Conservation (phyloP, 2,113 vertebrate genomes). For the Chionis minor region DNA sequence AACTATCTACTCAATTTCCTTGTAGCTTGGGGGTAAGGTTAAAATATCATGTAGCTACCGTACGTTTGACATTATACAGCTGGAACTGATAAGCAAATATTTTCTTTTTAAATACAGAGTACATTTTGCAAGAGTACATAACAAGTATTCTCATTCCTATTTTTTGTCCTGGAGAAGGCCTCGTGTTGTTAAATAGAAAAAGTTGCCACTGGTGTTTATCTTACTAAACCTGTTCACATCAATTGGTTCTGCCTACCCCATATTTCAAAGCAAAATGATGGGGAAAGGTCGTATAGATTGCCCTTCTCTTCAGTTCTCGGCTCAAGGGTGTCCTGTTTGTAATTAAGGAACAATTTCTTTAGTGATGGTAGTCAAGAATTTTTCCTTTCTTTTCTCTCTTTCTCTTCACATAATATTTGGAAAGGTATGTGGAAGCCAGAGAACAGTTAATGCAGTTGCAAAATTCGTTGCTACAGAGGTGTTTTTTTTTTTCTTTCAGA, state of each 20-base stretch:
- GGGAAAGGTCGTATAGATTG: conserved; percentile 9
- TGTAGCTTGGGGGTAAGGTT: conserved; percentile 48
- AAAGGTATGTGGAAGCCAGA: background rate
- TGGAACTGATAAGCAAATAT: conserved; percentile 52
- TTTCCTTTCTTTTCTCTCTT: background rate
- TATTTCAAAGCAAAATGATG: conserved; percentile 58
- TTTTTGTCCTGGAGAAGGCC: conserved; percentile 28
- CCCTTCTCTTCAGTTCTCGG: conserved; percentile 28
- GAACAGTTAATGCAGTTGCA: background rate
- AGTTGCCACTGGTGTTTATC: conserved; percentile 45
- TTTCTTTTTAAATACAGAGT: conserved; percentile 50
- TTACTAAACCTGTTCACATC: conserved; percentile 53
- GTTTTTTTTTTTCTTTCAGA: background rate
- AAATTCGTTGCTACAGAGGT: background rate
- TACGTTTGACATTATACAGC: conserved; percentile 32
- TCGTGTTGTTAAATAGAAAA: conserved; percentile 9
- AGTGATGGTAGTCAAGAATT: background rate
- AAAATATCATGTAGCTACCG: conserved; percentile 31
- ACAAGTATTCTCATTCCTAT: background rate
- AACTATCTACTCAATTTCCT: conserved; percentile 30
- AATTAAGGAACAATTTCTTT: conserved; percentile 56
- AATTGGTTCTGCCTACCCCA: conserved; percentile 57
- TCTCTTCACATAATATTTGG: background rate
- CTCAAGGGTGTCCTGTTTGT: conserved; percentile 51
- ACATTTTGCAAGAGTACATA: background rate